Evolutionary conservation across 2,888 invertebrate genomes (phyloP).

Genomic region (Plagodis pulveraria): DNA sequence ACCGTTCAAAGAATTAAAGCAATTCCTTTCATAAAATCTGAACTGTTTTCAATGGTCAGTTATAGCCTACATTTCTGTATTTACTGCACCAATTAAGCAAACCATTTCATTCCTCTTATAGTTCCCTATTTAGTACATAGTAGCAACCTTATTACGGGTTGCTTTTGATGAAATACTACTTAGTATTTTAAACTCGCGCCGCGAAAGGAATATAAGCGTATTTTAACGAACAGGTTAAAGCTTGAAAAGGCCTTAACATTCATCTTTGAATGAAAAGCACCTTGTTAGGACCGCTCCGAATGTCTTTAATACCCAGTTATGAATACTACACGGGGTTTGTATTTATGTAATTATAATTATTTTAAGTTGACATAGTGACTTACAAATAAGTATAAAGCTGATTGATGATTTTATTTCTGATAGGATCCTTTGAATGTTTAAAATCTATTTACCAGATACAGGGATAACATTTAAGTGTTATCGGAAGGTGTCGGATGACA

Average conservation of each 20-base stretch:
- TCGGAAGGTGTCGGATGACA: no score
- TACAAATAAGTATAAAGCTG: not conserved
- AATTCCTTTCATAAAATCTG: no score
- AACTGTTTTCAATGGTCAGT: conserved; percentile 18
- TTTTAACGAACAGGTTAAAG: conserved; percentile 71
- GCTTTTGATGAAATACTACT: conserved; percentile 67
- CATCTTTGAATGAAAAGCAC: conserved; percentile 69
- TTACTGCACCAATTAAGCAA: conserved; percentile 46
- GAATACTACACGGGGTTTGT: conserved; percentile 52
- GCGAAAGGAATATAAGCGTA: conserved; percentile 61
- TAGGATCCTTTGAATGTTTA: no score
- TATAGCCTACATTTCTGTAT: conserved; percentile 23
- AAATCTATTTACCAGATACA: no score
- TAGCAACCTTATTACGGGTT: conserved; percentile 60
- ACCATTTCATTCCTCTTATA: conserved; percentile 38
- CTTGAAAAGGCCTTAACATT: conserved; percentile 64
- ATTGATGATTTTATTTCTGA: not conserved
- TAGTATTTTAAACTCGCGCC: conserved; percentile 44
- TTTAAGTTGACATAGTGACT: conserved; percentile 41
- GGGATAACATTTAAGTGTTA: no score
- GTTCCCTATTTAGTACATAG: conserved; percentile 35
- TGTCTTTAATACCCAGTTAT: conserved; percentile 68
- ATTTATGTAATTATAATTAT: conserved; percentile 43
- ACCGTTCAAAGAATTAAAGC: no score
- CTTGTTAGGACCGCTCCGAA: conserved; percentile 73